Evolutionary conservation across 1,140 invertebrate species (phyloP), one percentile per base, ranked within the genome.

Genomic region (Drosophila melanica): DNA sequence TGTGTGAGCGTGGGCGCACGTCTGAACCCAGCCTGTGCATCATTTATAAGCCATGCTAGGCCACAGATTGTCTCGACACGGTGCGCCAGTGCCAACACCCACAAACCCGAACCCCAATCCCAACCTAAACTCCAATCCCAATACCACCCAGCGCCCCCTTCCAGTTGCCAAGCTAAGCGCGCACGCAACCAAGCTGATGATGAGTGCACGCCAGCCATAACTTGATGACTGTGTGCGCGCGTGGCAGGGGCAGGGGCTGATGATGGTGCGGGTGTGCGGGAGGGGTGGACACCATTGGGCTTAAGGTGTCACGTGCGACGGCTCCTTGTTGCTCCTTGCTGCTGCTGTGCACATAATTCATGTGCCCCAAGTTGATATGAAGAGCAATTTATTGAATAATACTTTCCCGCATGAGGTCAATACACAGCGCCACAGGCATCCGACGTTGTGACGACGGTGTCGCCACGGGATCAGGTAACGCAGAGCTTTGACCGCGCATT

Each of bases 351-450:
- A 80, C 78, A 89, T 89, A 85, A 90, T 85, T 89, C 75, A 85
- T 89, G 75, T 71, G 66, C 65, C 74, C 74, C 35, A 64, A 75
- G 68, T 90, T 58, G 81, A 62, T 69, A 75, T 79, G 77, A 79
- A 70, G 75, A 85, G 72, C 84, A 90, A 89, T 89, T 89, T 89
- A 89, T 89, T 89, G 77, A 90, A 89, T 90, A 89, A 89, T 85
- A 73, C 64, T 67, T 67, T 68, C 55, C 30, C 23, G 55, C 65
- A 68, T 55, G 48, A 47, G 70, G 64, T 68, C 70, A 73, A 73
- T 60, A 55, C 45, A 53, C 55, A 54, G 45, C 50, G 12, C 27
- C 27, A n/a, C 23, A 50, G 51, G 8, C 33, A 53, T 47, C 12
- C 11, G 20, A 35, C 20, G 51, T 42, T n/a, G 23, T 42, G n/a